Evolutionary conservation across 2,797 vertebrate species (phyloP), one percentile per base, ranked within the genome.

Genomic region (Melanotaenia parkinsoni): DNA sequence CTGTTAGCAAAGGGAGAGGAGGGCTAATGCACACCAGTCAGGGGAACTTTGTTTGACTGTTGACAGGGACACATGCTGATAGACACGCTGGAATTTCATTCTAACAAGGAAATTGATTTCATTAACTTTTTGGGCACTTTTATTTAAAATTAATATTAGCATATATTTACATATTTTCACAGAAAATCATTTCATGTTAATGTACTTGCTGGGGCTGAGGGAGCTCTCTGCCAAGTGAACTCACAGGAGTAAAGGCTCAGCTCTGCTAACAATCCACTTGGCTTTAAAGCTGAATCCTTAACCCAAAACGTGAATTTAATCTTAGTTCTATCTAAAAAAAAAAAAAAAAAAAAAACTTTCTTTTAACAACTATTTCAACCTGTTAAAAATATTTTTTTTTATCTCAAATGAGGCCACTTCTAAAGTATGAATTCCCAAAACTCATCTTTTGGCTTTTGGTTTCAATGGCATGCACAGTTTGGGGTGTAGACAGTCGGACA

Each of bases 1-100:
- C 60, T 68, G 13, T 63, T 70, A 30, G 70, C 33, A 4, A 63
- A 43, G 73, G 75, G 70, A 71, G 75, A 74, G 68, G 63, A 68
- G 62, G 58, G 61, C 83, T 82, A 78, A 86, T 26, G 67, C 37
- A 67, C 81, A 76, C 51, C 78, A 88, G 80, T 73, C 68, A 72
- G 63, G 70, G 63, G 43, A 70, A 67, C 37, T 45, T 33, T 4
- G 78, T 80, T 79, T 59, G 87, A 67, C 74, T 33, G 32, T 33
- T 30, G 68, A 33, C 57, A 37, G 56, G 58, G 58, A 67, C 74
- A 67, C 67, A 65, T 56, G 16, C 72, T 33, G 30, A 76, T 7
- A 63, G 33, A 51, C 40, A 12, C 47, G 61, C 35, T 54, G 3
- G 62, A 57, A 59, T 30, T 12, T 58, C 58, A 57, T 58, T 54